Percentiles rank a stretch among this genome's conserved stretches.
phyloP scores from a whole-genome alignment of 1,140 invertebrate genomes.

The Philotrypesis tridentata region DNA sequence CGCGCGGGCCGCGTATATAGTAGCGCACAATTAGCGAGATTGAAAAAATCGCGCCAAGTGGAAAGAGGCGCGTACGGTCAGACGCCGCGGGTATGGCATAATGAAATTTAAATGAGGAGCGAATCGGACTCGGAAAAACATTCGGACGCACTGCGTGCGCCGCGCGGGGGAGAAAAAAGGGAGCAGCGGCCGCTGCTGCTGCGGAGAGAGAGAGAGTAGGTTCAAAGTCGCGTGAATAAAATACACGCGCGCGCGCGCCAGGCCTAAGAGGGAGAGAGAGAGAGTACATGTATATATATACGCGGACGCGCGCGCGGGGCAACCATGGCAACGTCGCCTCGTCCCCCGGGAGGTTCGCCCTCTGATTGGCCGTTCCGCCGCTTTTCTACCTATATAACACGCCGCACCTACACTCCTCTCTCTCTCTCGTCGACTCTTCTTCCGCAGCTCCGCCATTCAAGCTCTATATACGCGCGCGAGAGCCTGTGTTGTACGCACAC shows the following conservation, averaged over 20 bases:
- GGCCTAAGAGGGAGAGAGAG: conserved; percentile 28
- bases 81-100: background rate
- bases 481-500: background rate
- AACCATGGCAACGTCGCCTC: conserved; percentile 73
- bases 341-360: conserved; percentile 70
- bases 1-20: too few species aligned
- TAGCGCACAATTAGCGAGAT: too few species aligned
- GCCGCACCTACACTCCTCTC: conserved; percentile 49
- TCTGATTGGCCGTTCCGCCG: conserved; percentile 72
- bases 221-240: background rate
- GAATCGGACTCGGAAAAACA: background rate
- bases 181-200: background rate
- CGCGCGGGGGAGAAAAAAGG: background rate
- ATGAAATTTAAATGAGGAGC: background rate
- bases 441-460: conserved; percentile 4
- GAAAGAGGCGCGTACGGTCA: background rate
- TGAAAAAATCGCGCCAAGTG: background rate
- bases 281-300: too few species aligned
- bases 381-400: conserved; percentile 67
- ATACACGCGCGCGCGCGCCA: background rate
- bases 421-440: conserved; percentile 8
- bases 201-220: background rate
- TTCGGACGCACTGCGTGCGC: too few species aligned
- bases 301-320: conserved; percentile 62
- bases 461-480: background rate